These are phyloP conservation scores for Corynorhinus townsendii DNA, from an alignment of 2,113 vertebrate genomes.

Conservation along the genomic window DNA sequence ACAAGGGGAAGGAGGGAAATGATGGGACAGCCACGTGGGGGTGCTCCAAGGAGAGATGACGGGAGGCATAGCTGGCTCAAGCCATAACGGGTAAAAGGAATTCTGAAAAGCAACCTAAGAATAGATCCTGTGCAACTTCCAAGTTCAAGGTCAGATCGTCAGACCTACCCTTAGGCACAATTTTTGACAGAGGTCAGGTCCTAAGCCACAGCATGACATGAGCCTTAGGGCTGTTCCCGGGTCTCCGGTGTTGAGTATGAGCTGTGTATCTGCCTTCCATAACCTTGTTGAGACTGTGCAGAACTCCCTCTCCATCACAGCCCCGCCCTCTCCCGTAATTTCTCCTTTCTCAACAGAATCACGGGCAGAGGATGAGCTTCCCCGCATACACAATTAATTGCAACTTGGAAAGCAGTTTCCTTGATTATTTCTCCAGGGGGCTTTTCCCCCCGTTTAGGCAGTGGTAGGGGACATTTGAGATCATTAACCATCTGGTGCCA, in stretches of 20 bases:
- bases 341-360: not conserved
- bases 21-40: not conserved
- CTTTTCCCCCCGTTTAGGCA: not conserved
- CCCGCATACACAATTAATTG: not conserved
- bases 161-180: not conserved
- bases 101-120: not conserved
- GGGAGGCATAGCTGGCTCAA: not conserved
- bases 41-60: not conserved
- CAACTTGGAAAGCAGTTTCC: conserved; percentile 10
- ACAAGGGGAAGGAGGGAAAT: not conserved
- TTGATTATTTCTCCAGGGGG: conserved; percentile 41
- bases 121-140: not conserved
- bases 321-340: not conserved
- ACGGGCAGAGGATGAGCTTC: conserved; percentile 2
- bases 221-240: not conserved
- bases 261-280: not conserved
- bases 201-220: not conserved
- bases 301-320: not conserved
- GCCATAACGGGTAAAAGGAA: not conserved
- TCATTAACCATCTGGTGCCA: conserved; percentile 35
- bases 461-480: not conserved
- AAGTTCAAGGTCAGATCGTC: not conserved
- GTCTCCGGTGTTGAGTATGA: not conserved
- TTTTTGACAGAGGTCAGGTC: not conserved
- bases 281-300: not conserved